Percentiles rank a stretch among this genome's conserved stretches.
phyloP scores from a whole-genome alignment of 2,113 vertebrate genomes.

The Paradisaea rubra region DNA sequence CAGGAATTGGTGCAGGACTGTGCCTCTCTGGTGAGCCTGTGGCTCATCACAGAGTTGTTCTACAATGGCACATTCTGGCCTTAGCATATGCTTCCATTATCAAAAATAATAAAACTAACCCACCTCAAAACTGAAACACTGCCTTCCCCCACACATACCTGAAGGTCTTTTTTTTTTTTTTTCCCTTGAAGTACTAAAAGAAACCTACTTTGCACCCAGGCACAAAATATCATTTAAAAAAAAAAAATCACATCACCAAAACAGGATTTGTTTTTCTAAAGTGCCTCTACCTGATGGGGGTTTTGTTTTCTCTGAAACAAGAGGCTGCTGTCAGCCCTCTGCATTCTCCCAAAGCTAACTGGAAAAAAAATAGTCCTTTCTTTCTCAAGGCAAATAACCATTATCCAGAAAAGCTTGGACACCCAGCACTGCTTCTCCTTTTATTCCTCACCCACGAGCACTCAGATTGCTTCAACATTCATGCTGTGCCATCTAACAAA shows the following conservation, averaged over 20 bases:
- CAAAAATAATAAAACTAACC: neutral
- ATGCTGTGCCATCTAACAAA: conserved; percentile 35
- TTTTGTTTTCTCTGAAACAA: conserved; percentile 27
- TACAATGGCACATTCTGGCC: neutral
- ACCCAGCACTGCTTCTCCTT: neutral
- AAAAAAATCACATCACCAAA: neutral
- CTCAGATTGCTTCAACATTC: conserved; percentile 4
- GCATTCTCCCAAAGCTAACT: neutral
- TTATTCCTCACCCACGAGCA: neutral
- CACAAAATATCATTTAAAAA: neutral
- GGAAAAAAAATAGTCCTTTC: neutral
- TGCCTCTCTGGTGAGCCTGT: neutral
- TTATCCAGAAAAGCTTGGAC: neutral
- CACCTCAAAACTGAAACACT: neutral
- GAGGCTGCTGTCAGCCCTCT: neutral
- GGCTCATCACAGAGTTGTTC: neutral
- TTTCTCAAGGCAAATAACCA: neutral
- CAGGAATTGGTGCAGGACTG: neutral
- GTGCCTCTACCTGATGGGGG: neutral
- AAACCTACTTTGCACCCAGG: neutral
- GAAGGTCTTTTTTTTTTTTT: neutral
- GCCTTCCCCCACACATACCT: neutral
- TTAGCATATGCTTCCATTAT: neutral
- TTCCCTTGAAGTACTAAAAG: neutral
- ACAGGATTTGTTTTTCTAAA: neutral